These are phyloP conservation scores for Colletes latitarsis DNA, from an alignment of 1,140 invertebrate genomes.

Conservation along the genomic window DNA sequence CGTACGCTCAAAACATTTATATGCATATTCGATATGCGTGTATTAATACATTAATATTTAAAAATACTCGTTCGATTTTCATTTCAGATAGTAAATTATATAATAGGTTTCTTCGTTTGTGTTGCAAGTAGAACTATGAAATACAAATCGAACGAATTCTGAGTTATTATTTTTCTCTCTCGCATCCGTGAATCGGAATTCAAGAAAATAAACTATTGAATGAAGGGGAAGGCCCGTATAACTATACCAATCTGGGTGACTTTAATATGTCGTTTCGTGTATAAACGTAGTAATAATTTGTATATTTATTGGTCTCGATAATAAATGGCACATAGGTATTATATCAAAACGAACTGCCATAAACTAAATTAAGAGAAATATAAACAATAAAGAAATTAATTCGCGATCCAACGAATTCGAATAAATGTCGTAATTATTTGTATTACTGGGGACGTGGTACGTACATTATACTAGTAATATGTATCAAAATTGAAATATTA, in stretches of 20 bases:
- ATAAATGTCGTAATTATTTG: not conserved
- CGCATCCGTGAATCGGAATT: constrained; percentile 51
- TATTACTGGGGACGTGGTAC: constrained; percentile 37
- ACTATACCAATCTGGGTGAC: constrained; percentile 24
- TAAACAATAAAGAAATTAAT: not conserved
- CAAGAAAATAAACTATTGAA: constrained; percentile 75
- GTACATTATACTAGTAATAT: constrained; percentile 5
- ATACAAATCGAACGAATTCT: constrained; percentile 37
- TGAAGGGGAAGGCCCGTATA: constrained; percentile 53
- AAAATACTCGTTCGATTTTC: constrained; percentile 28
- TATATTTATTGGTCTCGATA: constrained; percentile 11
- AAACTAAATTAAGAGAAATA: not conserved
- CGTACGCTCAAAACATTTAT: constrained; percentile 5
- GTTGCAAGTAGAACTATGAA: constrained; percentile 35
- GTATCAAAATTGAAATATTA: not conserved
- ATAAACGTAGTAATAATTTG: constrained; percentile 27
- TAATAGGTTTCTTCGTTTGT: constrained; percentile 29
- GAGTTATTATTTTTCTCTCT: constrained; percentile 30
- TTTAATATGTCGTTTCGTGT: constrained; percentile 41
- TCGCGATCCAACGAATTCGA: not conserved
- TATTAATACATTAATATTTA: constrained; percentile 22
- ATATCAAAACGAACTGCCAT: not conserved
- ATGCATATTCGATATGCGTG: constrained; percentile 21
- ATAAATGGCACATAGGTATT: constrained; percentile 8
- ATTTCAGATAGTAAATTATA: constrained; percentile 34